Conservation (phyloP, 1,140 invertebrate species). For the Streblospio benedicti region DNA sequence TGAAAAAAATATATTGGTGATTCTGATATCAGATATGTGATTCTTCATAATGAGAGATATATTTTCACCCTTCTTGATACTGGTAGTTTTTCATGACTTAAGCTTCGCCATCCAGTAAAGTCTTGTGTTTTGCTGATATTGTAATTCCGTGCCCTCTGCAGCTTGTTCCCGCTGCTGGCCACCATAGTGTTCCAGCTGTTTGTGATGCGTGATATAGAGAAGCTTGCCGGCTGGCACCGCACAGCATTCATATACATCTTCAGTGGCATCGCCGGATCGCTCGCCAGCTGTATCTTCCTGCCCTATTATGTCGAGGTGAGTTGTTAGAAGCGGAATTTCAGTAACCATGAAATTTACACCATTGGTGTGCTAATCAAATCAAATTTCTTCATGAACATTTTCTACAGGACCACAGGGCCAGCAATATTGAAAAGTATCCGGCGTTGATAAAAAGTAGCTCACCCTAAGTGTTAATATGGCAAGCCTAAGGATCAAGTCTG, state of each 20-base stretch:
- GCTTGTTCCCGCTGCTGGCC: slow-evolving; percentile 77
- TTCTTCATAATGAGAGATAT: no score
- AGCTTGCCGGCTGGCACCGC: slow-evolving; percentile 78
- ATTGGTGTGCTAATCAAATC: no score
- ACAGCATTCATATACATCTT: slow-evolving; percentile 90
- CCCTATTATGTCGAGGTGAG: slow-evolving; percentile 94
- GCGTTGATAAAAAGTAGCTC: no score
- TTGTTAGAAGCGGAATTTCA: no score
- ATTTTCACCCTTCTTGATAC: background rate
- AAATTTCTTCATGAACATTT: no score
- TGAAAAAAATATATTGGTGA: background rate
- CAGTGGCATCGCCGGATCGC: slow-evolving; percentile 87
- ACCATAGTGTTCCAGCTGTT: slow-evolving; percentile 84
- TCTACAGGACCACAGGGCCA: no score
- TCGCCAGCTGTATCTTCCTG: slow-evolving; percentile 92
- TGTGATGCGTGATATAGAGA: slow-evolving; percentile 91
- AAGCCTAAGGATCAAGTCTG: no score
- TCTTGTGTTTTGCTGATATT: slow-evolving; percentile 19
- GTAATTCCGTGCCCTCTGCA: no score
- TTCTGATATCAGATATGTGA: no score
- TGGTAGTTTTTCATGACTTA: background rate
- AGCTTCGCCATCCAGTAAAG: background rate
- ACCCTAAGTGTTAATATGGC: no score
- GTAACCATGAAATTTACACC: no score
- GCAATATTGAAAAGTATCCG: no score